phyloP scores from a whole-genome alignment of 2,888 invertebrate genomes.

The Cynaeus angustus region DNA sequence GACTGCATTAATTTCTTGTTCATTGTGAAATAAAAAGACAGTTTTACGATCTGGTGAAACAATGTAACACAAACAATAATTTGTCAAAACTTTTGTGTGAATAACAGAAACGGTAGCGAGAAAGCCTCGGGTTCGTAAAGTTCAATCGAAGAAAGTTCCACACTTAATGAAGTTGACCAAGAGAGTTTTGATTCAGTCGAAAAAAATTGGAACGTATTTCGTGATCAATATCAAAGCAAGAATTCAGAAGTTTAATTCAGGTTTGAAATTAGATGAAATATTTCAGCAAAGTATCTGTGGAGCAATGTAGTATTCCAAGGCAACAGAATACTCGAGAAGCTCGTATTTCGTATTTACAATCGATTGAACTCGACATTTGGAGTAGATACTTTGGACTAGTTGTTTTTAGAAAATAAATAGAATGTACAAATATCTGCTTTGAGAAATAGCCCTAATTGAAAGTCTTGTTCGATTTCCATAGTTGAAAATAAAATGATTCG shows the following conservation, averaged over 20 bases:
- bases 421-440: slow-evolving; percentile 34
- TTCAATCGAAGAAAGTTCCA: slow-evolving; percentile 20
- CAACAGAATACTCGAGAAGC: not conserved
- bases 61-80: slow-evolving; percentile 18
- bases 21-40: not conserved
- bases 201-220: slow-evolving; percentile 7
- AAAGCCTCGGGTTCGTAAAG: not conserved
- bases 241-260: slow-evolving; percentile 18
- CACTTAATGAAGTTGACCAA: slow-evolving; percentile 33
- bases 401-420: slow-evolving; percentile 29
- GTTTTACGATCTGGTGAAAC: slow-evolving; percentile 9
- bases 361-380: slow-evolving; percentile 38
- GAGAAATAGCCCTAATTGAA: slow-evolving; percentile 12
- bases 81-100: slow-evolving; percentile 14
- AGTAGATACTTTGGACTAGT: slow-evolving; percentile 24
- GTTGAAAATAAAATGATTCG: slow-evolving; percentile 1
- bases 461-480: not conserved
- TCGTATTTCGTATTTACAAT: slow-evolving; percentile 32
- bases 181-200: slow-evolving; percentile 23
- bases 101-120: slow-evolving; percentile 12
- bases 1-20: too few relatives aligned
- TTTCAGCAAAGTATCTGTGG: slow-evolving; percentile 2
- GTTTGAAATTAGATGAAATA: slow-evolving; percentile 5
- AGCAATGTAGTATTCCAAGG: not conserved
- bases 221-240: slow-evolving; percentile 3